Conservation (phyloP, 2,113 vertebrate species). For the Apodemus speciosus region DNA sequence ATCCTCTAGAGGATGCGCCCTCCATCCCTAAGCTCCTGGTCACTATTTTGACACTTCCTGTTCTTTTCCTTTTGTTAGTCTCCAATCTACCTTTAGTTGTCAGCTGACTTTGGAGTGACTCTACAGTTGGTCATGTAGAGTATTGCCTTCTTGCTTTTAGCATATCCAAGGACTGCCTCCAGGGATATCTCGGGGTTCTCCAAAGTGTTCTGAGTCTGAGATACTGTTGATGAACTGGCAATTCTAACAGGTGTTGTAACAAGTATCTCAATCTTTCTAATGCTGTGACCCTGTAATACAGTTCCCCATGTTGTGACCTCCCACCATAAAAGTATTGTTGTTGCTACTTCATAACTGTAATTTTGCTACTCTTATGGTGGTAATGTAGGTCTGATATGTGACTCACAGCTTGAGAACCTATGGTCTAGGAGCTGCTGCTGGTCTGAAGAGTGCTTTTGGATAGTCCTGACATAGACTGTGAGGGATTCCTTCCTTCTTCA, state of each 20-base stretch:
- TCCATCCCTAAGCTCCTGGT: not conserved
- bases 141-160: not conserved
- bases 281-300: not conserved
- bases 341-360: not conserved
- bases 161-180: not conserved
- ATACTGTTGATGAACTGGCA: not conserved
- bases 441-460: not conserved
- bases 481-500: not conserved
- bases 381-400: not conserved
- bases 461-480: not conserved
- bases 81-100: slow-evolving; percentile 21
- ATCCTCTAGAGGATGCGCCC: not conserved
- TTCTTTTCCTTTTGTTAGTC: not conserved
- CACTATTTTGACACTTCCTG: not conserved
- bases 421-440: not conserved
- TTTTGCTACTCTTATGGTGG: not conserved
- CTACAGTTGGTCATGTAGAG: not conserved
- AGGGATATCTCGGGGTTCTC: not conserved
- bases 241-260: slow-evolving; percentile 10
- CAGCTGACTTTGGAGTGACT: not conserved
- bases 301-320: not conserved
- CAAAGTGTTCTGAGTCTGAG: not conserved
- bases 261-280: not conserved
- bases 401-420: not conserved
- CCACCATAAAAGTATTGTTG: not conserved